phyloP scores from a whole-genome alignment of 2,888 invertebrate species.

The Caenorhabditis afra region DNA sequence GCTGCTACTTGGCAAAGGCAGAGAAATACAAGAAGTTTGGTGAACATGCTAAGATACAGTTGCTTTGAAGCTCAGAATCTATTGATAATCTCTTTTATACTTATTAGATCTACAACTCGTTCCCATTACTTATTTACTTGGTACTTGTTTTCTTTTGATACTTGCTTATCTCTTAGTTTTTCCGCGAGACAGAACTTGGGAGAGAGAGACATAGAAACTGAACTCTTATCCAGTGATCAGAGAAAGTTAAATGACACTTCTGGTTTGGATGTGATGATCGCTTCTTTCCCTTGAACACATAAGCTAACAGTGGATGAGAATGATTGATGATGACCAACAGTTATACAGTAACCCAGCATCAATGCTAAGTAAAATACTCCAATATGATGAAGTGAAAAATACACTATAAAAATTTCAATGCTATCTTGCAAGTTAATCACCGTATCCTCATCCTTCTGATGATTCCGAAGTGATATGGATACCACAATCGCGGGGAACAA shows the following conservation, averaged over 20 bases:
- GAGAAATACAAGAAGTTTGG: conserved; percentile 19
- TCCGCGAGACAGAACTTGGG: neutral
- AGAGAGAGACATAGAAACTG: conserved; percentile 3
- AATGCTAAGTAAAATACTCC: too few relatives aligned
- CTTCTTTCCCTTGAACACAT: neutral
- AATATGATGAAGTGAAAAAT: too few relatives aligned
- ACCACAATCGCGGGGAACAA: too few relatives aligned
- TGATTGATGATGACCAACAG: too few relatives aligned
- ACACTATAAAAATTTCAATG: too few relatives aligned
- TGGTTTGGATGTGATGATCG: neutral
- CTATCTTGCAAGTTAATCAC: too few relatives aligned
- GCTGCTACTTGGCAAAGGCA: conserved; percentile 15
- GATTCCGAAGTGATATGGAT: too few relatives aligned
- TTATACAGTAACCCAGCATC: too few relatives aligned
- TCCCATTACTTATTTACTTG: neutral
- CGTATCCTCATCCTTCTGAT: too few relatives aligned
- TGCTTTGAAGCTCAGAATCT: neutral
- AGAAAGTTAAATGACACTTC: neutral
- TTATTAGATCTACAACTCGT: neutral
- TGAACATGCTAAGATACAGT: conserved; percentile 13
- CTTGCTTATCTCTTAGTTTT: neutral
- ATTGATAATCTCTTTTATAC: conserved; percentile 29
- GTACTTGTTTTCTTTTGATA: neutral
- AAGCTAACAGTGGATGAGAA: too few relatives aligned
- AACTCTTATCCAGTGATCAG: conserved; percentile 6